phyloP scores from a whole-genome alignment of 2,888 invertebrate species.

The Esperia sulphurella region DNA sequence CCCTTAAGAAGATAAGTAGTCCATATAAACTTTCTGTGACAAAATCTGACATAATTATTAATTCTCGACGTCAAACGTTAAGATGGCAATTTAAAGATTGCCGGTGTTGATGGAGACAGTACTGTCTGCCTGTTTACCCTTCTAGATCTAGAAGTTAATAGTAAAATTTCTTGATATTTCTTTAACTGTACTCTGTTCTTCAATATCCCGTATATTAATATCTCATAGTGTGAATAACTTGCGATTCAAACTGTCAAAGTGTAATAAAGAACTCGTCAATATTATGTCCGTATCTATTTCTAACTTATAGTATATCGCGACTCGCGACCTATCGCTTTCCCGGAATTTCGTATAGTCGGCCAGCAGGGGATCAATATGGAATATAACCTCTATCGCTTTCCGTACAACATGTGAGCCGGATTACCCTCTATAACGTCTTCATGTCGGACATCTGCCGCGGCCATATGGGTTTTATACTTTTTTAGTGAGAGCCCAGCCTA shows the following conservation, averaged over 20 bases:
- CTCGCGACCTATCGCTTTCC: constrained; percentile 34
- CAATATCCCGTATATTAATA: too few species aligned
- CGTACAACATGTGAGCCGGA: constrained; percentile 55
- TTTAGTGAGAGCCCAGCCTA: constrained; percentile 27
- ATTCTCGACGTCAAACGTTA: too few species aligned
- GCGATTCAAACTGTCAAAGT: neutral
- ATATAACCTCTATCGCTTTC: constrained; percentile 47
- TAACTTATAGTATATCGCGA: constrained; percentile 24
- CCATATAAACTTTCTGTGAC: too few species aligned
- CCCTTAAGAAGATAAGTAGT: too few species aligned
- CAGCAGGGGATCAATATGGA: constrained; percentile 11
- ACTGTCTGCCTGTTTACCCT: too few species aligned
- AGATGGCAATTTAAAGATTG: too few species aligned
- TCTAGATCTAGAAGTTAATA: too few species aligned
- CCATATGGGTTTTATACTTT: constrained; percentile 64
- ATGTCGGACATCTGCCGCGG: constrained; percentile 64
- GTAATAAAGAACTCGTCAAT: constrained; percentile 16
- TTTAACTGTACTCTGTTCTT: too few species aligned
- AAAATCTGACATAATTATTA: too few species aligned
- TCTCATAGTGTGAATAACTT: too few species aligned
- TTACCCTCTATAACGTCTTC: constrained; percentile 70
- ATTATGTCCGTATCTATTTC: constrained; percentile 40
- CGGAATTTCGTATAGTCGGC: constrained; percentile 12
- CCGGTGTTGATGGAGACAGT: too few species aligned
- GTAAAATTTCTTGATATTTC: too few species aligned